phyloP scores from a whole-genome alignment of 2,888 invertebrate genomes.

The Sminthurides aquaticus region DNA sequence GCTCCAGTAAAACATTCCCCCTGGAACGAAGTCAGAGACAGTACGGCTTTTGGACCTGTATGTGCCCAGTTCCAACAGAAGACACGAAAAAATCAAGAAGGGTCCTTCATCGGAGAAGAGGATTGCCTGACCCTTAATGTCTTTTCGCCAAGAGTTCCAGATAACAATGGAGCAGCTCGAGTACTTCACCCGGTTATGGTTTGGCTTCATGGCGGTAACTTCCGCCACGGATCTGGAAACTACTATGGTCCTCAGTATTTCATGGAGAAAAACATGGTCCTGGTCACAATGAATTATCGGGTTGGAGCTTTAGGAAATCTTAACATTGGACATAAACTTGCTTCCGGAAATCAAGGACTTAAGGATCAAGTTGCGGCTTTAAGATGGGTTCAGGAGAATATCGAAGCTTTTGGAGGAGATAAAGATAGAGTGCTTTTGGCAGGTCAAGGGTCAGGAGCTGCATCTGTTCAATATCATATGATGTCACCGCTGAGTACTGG shows the following conservation, averaged over 20 bases:
- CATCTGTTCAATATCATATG: conserved; percentile 29
- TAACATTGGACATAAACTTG: conserved; percentile 14
- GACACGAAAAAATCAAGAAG: background rate
- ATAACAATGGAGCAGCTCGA: conserved; percentile 22
- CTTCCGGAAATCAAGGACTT: conserved; percentile 26
- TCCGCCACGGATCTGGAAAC: conserved; percentile 16
- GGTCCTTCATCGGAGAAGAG: conserved; percentile 24
- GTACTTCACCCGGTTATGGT: conserved; percentile 34
- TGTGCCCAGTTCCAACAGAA: conserved; percentile 26
- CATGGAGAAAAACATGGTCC: conserved; percentile 31
- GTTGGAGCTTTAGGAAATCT: conserved; percentile 23
- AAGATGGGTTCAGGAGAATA: too few species aligned
- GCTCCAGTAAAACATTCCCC: too few species aligned
- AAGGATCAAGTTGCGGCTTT: conserved; percentile 22
- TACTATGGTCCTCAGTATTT: conserved; percentile 25
- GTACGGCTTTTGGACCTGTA: conserved; percentile 18
- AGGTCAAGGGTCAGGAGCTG: conserved; percentile 22
- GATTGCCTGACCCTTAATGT: conserved; percentile 36
- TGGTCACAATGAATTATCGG: conserved; percentile 27
- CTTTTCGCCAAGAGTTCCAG: conserved; percentile 24
- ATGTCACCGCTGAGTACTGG: conserved; percentile 24
- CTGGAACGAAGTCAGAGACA: too few species aligned
- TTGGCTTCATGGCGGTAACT: conserved; percentile 26
- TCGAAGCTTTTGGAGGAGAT: conserved; percentile 14
- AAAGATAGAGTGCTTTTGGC: conserved; percentile 1